A percentile compares a stretch with the other conserved stretches of the same genome.
Evolutionary conservation across 2,888 invertebrate genomes (phyloP).

Genomic region (Agrochola litura): DNA sequence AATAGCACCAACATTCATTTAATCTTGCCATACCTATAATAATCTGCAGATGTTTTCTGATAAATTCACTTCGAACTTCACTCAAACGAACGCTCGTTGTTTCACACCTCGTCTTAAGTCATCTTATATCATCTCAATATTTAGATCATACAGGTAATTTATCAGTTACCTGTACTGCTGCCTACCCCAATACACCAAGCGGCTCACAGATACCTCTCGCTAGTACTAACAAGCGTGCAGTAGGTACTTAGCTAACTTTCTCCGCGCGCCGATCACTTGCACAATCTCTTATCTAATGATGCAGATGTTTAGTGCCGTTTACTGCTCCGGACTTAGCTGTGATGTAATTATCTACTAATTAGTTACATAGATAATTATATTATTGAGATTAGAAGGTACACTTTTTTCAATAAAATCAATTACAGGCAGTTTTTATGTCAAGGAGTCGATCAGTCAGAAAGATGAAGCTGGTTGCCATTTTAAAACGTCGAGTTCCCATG

Average conservation of each 20-base stretch:
- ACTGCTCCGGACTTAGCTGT: slow-evolving; percentile 15
- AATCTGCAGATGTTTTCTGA: not conserved
- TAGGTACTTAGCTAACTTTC: slow-evolving; percentile 48
- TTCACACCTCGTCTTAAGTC: no score
- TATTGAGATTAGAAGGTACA: not conserved
- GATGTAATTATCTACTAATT: slow-evolving; percentile 14
- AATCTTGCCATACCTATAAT: not conserved
- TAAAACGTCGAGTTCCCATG: not conserved
- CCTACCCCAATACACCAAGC: not conserved
- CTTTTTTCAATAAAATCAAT: not conserved
- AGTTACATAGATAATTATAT: not conserved
- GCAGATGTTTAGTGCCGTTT: slow-evolving; percentile 53
- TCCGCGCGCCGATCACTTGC: slow-evolving; percentile 57
- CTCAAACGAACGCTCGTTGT: not conserved
- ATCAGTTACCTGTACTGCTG: not conserved
- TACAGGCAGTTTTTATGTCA: not conserved
- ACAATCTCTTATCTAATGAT: slow-evolving; percentile 64
- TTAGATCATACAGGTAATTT: no score
- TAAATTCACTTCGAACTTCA: not conserved
- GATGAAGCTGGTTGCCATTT: not conserved
- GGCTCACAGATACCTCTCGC: not conserved
- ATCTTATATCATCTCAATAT: not conserved
- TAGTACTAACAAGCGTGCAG: slow-evolving; percentile 28
- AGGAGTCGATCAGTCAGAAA: not conserved
- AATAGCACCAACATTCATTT: not conserved